Evolutionary conservation across 2,888 invertebrate genomes (phyloP), one percentile per base, ranked within the genome.

Genomic region (Xylophagus ater): DNA sequence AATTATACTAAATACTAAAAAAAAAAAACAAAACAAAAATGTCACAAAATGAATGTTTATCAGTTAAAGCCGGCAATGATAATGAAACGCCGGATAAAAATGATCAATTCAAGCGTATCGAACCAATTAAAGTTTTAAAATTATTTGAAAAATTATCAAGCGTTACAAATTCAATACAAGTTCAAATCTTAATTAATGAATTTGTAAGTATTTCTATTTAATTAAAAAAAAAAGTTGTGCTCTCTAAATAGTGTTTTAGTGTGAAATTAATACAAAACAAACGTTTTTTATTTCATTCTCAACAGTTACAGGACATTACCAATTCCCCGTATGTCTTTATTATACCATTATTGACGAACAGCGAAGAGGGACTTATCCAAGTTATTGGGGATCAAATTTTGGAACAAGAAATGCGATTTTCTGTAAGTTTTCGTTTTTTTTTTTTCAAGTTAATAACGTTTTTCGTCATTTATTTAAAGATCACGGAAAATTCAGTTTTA

Each of bases 341-440:
- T 40, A 65, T 77, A 17, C 65, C 73, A 23, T 62, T 78, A 15
- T 58, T 72, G 36, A 55, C 59, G 12, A 66, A 69, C 7, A 66
- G 70, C 0, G 67, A 71, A 53, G 77, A 79, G 53, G 76, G 74
- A 2, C 68, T 67, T 24, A 67, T 80, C 15, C 74, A 76, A 53
- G 70, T 74, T 0, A 62, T 79, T 13, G 74, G 73, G 17, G 53
- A 59, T 9, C 55, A 60, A 35, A 52, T 65, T 37, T 57, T 78
- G 30, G 59, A 68, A 3, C 59, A 68, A 37, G 70, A 70, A 54
- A 52, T 65, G 40, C 68, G 71, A 53, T 67, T 73, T 50, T 61
- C 66, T 34, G 71, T 72, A 56, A 66, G 58, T 66, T 19, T 31
- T n/a, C n/a, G n/a, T n/a, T n/a, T n/a, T n/a, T n/a, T n/a, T n/a